phyloP scores from a whole-genome alignment of 2,113 vertebrate species.

The Odocoileus virginianus region DNA sequence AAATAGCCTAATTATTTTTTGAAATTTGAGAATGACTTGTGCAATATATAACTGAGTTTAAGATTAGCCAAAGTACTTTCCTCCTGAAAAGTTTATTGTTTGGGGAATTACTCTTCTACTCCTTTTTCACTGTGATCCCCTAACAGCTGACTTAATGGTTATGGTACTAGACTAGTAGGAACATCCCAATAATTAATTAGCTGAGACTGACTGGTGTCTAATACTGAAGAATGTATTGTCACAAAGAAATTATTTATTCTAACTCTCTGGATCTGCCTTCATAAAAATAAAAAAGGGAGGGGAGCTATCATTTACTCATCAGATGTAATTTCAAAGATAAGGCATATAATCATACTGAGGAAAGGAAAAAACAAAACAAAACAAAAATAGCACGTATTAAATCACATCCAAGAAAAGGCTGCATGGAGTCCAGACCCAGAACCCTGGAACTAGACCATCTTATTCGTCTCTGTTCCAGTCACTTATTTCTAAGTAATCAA shows the following conservation, averaged over 20 bases:
- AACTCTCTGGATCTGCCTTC: neutral
- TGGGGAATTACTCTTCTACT: neutral
- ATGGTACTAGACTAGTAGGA: neutral
- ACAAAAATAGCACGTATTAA: neutral
- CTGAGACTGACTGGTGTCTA: neutral
- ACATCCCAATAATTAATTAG: neutral
- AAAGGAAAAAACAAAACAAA: neutral
- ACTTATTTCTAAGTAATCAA: neutral
- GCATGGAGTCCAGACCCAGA: neutral
- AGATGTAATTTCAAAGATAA: slow-evolving; percentile 33
- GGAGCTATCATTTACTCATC: neutral
- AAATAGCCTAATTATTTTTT: neutral
- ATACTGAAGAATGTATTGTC: neutral
- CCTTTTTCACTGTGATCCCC: neutral
- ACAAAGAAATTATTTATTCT: neutral
- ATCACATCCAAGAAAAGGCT: neutral
- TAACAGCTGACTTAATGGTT: neutral
- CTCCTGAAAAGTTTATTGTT: neutral
- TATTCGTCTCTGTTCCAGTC: neutral
- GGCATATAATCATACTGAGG: neutral
- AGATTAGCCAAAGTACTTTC: neutral
- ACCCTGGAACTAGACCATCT: neutral
- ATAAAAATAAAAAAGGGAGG: neutral
- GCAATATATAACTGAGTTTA: neutral
- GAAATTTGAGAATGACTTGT: neutral